Percentiles rank a stretch among this genome's conserved stretches.
Evolutionary conservation across 2,888 invertebrate genomes (phyloP).

Genomic region (Rhopalosiphum nymphaeae): DNA sequence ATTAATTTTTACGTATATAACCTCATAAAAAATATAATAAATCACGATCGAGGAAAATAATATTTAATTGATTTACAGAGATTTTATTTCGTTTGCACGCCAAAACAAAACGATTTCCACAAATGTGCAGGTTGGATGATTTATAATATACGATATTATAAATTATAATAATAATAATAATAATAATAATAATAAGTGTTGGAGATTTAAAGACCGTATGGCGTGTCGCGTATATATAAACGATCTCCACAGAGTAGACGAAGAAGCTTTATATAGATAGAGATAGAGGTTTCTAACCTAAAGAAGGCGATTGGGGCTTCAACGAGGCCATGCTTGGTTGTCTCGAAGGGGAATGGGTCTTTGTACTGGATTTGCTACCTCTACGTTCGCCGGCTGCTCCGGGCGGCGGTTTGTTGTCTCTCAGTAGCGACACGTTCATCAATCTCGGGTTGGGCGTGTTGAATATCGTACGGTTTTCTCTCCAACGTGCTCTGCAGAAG

Average conservation of each 20-base stretch:
- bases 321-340: slow-evolving; percentile 89
- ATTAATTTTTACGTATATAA: neutral
- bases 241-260: slow-evolving; percentile 49
- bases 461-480: slow-evolving; percentile 92
- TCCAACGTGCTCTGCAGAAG: slow-evolving; percentile 85
- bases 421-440: slow-evolving; percentile 89
- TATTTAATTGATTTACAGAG: neutral
- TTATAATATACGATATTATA: neutral
- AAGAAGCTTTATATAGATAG: slow-evolving; percentile 63
- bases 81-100: neutral
- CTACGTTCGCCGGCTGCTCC: slow-evolving; percentile 79
- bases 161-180: neutral
- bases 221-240: neutral
- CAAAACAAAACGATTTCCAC: neutral
- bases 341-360: slow-evolving; percentile 84
- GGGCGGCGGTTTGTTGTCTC: slow-evolving; percentile 85
- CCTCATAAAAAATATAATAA: neutral
- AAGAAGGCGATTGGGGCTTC: slow-evolving; percentile 82
- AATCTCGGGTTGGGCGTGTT: slow-evolving; percentile 93
- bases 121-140: neutral
- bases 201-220: neutral
- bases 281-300: slow-evolving; percentile 66
- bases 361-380: slow-evolving; percentile 77
- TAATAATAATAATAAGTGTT: neutral
- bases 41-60: neutral